A percentile compares a stretch with the other conserved stretches of the same genome.
Evolutionary conservation across 2,797 vertebrate species (phyloP).

Genomic region (Eutrigla gurnardus): DNA sequence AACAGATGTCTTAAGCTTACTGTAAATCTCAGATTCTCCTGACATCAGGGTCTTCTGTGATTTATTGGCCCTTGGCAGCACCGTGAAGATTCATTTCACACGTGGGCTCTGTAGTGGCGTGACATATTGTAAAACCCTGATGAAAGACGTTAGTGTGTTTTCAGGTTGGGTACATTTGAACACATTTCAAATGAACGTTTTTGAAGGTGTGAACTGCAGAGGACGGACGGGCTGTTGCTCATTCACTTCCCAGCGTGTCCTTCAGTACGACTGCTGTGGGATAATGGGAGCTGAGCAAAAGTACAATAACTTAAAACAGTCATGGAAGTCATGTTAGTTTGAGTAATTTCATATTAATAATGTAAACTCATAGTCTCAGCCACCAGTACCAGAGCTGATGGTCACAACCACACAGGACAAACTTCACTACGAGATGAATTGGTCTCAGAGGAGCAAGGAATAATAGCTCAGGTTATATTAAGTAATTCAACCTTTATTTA

Average conservation of each 20-base stretch:
- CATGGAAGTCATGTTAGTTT: constrained; percentile 22
- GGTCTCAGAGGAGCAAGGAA: constrained; percentile 57
- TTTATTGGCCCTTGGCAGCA: constrained; percentile 4
- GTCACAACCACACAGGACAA: constrained; percentile 43
- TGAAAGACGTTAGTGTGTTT: neutral
- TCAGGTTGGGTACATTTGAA: neutral
- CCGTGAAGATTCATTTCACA: constrained; percentile 40
- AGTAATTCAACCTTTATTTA: constrained; percentile 67
- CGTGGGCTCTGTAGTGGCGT: neutral
- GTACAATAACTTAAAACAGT: neutral
- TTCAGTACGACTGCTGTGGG: constrained; percentile 11
- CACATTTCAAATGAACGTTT: constrained; percentile 3
- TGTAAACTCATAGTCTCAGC: constrained; percentile 5
- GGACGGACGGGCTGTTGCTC: constrained; percentile 1
- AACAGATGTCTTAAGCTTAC: constrained; percentile 48
- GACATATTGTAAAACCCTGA: neutral
- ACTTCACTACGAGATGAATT: constrained; percentile 53
- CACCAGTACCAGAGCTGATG: constrained; percentile 27
- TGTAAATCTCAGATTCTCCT: constrained; percentile 45
- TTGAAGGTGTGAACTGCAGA: constrained; percentile 4
- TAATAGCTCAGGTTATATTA: constrained; percentile 68
- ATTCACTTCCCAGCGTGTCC: constrained; percentile 17
- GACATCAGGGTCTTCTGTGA: constrained; percentile 22
- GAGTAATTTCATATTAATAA: constrained; percentile 47
- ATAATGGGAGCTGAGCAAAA: neutral